Conservation (phyloP, 2,797 vertebrate species). For the Myotis planiceps region DNA sequence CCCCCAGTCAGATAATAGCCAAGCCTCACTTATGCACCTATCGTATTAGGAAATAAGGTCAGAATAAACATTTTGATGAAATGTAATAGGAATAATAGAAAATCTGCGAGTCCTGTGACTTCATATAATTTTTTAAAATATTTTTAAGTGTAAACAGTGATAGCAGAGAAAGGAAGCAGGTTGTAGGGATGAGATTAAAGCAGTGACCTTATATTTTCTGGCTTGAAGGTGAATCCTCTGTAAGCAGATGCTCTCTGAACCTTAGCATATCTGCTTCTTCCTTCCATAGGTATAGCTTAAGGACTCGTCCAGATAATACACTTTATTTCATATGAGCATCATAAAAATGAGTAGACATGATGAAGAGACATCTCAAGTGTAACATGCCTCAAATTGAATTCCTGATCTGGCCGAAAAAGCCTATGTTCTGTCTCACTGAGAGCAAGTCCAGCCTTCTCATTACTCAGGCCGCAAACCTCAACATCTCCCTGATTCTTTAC, state of each 20-base stretch:
- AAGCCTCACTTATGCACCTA: background rate
- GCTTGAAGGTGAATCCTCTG: background rate
- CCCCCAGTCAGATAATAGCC: background rate
- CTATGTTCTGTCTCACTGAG: background rate
- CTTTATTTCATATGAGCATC: background rate
- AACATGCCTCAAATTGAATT: background rate
- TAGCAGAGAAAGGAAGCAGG: background rate
- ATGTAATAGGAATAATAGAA: background rate
- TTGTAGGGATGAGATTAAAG: background rate
- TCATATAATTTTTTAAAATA: background rate
- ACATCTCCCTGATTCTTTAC: background rate
- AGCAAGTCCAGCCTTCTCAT: background rate
- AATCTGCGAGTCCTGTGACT: background rate
- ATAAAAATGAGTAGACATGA: background rate
- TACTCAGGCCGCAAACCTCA: background rate
- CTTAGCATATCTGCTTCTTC: background rate
- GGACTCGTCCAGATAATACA: background rate
- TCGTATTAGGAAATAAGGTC: background rate
- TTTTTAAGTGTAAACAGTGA: background rate
- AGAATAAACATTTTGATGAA: background rate
- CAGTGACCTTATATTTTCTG: background rate
- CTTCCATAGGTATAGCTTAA: background rate
- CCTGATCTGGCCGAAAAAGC: background rate
- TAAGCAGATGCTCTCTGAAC: background rate
- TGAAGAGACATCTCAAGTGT: background rate